Evolutionary conservation across 1,140 invertebrate species (phyloP).

Genomic region (Euwallacea similis): DNA sequence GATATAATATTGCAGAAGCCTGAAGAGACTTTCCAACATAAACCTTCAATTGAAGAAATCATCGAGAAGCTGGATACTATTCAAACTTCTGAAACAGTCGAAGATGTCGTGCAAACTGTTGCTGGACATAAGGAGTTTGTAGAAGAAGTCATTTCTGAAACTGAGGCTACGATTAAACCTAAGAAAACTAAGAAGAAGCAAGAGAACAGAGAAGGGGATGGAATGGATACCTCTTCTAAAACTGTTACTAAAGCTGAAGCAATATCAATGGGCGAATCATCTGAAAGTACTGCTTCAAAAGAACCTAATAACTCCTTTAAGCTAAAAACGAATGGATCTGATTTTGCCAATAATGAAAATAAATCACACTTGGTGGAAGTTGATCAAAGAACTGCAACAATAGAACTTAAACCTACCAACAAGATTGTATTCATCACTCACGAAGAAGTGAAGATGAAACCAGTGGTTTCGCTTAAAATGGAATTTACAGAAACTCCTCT

Average conservation of each 20-base stretch:
- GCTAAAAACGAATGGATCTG: neutral
- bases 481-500: slow-evolving; percentile 49
- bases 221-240: slow-evolving; percentile 10
- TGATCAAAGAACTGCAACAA: neutral
- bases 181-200: slow-evolving; percentile 1
- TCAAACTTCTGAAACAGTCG: neutral
- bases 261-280: slow-evolving; percentile 4
- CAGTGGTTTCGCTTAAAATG: slow-evolving; percentile 65
- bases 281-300: slow-evolving; percentile 4
- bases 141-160: slow-evolving; percentile 14
- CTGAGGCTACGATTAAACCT: neutral
- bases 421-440: slow-evolving; percentile 69
- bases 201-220: slow-evolving; percentile 1
- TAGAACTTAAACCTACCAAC: slow-evolving; percentile 52
- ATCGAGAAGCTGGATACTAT: neutral
- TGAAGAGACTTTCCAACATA: slow-evolving; percentile 4
- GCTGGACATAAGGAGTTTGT: neutral
- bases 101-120: neutral
- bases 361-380: neutral
- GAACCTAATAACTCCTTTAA: neutral
- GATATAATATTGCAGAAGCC: slow-evolving; percentile 8
- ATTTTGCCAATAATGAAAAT: neutral
- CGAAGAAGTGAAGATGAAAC: slow-evolving; percentile 66
- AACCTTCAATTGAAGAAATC: neutral
- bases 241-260: slow-evolving; percentile 12